Evolutionary conservation across 2,113 vertebrate genomes (phyloP).

Genomic region (Stegostoma tigrinum): DNA sequence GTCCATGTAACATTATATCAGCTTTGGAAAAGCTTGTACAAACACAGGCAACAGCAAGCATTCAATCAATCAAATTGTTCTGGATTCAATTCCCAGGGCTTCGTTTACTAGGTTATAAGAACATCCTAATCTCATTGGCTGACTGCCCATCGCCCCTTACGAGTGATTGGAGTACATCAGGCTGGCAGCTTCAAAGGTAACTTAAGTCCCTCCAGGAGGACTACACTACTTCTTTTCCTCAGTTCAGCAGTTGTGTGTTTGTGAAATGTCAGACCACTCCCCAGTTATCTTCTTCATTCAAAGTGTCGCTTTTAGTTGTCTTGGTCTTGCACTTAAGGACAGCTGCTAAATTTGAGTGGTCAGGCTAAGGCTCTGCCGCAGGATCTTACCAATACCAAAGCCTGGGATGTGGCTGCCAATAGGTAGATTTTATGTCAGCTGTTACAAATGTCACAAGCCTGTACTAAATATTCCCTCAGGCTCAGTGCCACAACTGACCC

Average conservation of each 20-base stretch:
- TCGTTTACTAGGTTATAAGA: not conserved
- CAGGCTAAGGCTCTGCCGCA: not conserved
- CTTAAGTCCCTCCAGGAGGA: not conserved
- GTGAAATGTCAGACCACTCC: not conserved
- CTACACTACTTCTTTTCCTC: not conserved
- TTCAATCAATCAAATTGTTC: not conserved
- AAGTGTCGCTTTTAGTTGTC: not conserved
- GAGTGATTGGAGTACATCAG: not conserved
- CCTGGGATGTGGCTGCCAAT: not conserved
- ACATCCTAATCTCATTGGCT: constrained; percentile 14
- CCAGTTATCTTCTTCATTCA: not conserved
- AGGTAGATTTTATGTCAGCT: not conserved
- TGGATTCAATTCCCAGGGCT: not conserved
- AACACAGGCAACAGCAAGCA: not conserved
- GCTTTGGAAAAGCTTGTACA: constrained; percentile 13
- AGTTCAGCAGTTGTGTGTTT: not conserved
- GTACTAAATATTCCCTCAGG: not conserved
- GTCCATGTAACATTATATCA: constrained; percentile 24
- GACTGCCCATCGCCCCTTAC: not conserved
- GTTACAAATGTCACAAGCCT: not conserved
- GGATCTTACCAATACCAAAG: not conserved
- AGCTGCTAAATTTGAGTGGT: not conserved
- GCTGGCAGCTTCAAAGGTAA: constrained; percentile 11
- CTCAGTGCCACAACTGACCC: not conserved
- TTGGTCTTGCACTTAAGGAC: not conserved